A percentile compares a stretch with the other conserved stretches of the same genome.
These are phyloP conservation scores for Agrypnia vestita DNA, from an alignment of 1,140 invertebrate genomes.

Conservation along the genomic window DNA sequence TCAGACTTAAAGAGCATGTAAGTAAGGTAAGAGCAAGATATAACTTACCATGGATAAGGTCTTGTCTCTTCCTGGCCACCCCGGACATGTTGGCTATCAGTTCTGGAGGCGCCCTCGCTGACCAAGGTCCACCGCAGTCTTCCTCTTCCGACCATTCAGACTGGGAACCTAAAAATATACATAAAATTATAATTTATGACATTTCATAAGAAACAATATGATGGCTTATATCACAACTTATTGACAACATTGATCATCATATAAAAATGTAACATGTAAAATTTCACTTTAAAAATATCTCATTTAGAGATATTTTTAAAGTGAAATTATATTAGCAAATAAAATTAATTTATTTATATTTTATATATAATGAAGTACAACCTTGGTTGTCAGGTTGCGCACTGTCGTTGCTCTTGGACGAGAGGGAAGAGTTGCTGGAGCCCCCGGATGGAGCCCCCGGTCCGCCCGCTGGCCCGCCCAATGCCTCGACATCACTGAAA, in stretches of 20 bases:
- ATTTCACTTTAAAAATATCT: no score
- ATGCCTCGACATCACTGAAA: slow-evolving; percentile 54
- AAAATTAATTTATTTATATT: no score
- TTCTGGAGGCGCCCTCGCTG: slow-evolving; percentile 87
- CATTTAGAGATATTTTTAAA: no score
- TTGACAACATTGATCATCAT: no score
- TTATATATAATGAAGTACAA: slow-evolving; percentile 49
- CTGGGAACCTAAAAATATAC: slow-evolving; percentile 62
- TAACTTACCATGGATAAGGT: slow-evolving; percentile 93
- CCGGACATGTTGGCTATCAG: slow-evolving; percentile 74
- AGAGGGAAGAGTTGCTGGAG: slow-evolving; percentile 71
- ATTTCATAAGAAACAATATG: not conserved
- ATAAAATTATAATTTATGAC: not conserved
- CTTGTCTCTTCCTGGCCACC: slow-evolving; percentile 90
- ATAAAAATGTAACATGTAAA: no score
- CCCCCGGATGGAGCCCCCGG: slow-evolving; percentile 69
- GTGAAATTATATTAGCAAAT: no score
- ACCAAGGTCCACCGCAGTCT: slow-evolving; percentile 77
- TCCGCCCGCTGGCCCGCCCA: slow-evolving; percentile 67
- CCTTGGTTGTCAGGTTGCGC: slow-evolving; percentile 69
- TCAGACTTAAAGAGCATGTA: no score
- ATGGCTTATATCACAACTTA: no score
- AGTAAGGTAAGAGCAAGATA: not conserved
- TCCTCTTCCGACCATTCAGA: slow-evolving; percentile 74
- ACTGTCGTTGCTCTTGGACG: slow-evolving; percentile 71